Base-by-base conservation (phyloP, 2,888 invertebrate genomes). In the Heliconius ethilla region DNA sequence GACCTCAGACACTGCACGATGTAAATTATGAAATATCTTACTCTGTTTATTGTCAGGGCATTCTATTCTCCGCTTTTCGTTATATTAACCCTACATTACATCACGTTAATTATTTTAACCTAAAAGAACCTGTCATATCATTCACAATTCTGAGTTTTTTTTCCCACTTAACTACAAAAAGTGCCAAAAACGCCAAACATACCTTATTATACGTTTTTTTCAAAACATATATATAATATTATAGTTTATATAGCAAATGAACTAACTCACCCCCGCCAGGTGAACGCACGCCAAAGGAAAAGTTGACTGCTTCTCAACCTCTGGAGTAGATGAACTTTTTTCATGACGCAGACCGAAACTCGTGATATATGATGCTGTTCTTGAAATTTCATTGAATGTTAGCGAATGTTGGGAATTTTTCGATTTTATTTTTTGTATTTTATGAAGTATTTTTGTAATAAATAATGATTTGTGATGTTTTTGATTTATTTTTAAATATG, bases 241-340 rank as follows among this genome's bases (percentile, higher is more conserved):
- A 55, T 22, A 55, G 1, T 25, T 62, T 25, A 5, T 74, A 37
- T 40, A 10, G 62, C 63, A 33, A 70, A 75, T 75, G 74, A 74
- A 77, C 63, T 62, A 59, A 62, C 63, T 62, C 59, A 73, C 66
- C 77, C 74, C 65, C 63, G 82, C 70, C 84, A 86, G 89, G 89
- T 90, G 87, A 89, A 88, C 84, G 89, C 84, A 85, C 89, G 81
- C 81, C 70, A 79, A 27, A 65, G 83, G 83, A 83, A 86, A 86
- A 86, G 86, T 87, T 83, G 88, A 88, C 89, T 90, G 91, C 87
- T 87, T 88, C 85, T 88, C 86, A 86, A 86, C 83, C 85, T 85
- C 81, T 80, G 83, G 85, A 86, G 90, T 89, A 87, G 90, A 89
- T 77, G 90, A 91, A 91, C 91, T 91, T 88, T 90, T 87, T 89